These are phyloP conservation scores for Pyrocephalus nanus DNA, from an alignment of 2,797 vertebrate genomes.

Conservation along the genomic window DNA sequence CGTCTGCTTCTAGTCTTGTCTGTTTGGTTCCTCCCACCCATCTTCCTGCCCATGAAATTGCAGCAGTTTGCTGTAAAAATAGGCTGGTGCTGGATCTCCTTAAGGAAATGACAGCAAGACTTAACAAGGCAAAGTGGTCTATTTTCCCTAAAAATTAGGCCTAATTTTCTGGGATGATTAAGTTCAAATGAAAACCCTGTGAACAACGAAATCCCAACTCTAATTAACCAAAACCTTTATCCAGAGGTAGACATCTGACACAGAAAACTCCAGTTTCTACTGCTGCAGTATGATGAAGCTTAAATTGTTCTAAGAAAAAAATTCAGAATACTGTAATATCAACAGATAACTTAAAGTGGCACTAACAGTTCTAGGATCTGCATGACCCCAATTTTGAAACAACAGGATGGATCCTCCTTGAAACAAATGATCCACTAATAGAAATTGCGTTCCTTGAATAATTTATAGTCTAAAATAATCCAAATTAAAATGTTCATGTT, in stretches of 20 bases:
- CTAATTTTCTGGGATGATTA: conserved; percentile 17
- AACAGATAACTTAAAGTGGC: background rate
- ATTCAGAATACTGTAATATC: background rate
- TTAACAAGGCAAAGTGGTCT: background rate
- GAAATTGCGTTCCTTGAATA: background rate
- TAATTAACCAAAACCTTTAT: conserved; percentile 7
- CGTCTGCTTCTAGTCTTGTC: background rate
- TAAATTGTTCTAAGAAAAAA: background rate
- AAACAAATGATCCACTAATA: background rate
- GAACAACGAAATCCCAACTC: background rate
- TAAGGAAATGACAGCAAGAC: background rate
- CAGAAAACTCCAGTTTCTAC: background rate
- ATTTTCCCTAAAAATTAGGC: conserved; percentile 10
- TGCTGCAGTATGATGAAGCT: background rate
- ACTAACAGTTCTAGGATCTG: background rate
- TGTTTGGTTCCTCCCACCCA: background rate
- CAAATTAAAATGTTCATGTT: background rate
- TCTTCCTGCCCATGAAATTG: background rate
- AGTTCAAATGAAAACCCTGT: background rate
- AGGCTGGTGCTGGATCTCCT: background rate
- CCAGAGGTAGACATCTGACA: background rate
- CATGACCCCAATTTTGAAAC: background rate
- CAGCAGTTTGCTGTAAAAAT: background rate
- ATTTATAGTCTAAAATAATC: background rate
- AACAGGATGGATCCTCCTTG: background rate